Evolutionary conservation across 2,113 vertebrate species (phyloP).

Genomic region (Alectura lathami): DNA sequence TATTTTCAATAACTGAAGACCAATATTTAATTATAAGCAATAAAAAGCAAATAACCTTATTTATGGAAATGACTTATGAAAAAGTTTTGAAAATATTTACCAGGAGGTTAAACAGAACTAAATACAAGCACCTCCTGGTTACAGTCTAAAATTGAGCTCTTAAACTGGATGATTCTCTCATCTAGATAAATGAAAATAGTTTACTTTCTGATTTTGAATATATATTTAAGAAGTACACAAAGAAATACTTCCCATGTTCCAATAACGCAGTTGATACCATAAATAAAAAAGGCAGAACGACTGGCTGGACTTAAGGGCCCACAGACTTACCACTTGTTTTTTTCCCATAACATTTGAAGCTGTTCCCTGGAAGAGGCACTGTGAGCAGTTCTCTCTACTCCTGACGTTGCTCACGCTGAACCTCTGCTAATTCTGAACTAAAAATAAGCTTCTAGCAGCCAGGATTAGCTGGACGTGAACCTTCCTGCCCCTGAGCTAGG

Average conservation of each 20-base stretch:
- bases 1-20: not conserved
- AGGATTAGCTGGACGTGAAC: conserved; percentile 59
- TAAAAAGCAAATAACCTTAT: not conserved
- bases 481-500: not conserved
- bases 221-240: not conserved
- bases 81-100: not conserved
- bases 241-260: not conserved
- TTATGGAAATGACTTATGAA: not conserved
- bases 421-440: conserved; percentile 67
- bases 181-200: not conserved
- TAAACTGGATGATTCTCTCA: not conserved
- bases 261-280: not conserved
- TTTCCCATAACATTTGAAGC: conserved; percentile 71
- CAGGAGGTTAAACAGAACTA: not conserved
- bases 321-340: conserved; percentile 77
- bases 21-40: not conserved
- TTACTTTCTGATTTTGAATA: not conserved
- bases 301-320: not conserved
- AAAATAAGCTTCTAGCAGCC: conserved; percentile 65
- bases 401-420: conserved; percentile 29
- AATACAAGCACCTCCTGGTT: not conserved
- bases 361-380: not conserved
- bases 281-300: not conserved
- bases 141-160: not conserved
- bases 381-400: not conserved